Percentiles rank a stretch among this genome's conserved stretches.
Conservation (phyloP, 2,888 invertebrate genomes). For the Onchidella celtica region DNA sequence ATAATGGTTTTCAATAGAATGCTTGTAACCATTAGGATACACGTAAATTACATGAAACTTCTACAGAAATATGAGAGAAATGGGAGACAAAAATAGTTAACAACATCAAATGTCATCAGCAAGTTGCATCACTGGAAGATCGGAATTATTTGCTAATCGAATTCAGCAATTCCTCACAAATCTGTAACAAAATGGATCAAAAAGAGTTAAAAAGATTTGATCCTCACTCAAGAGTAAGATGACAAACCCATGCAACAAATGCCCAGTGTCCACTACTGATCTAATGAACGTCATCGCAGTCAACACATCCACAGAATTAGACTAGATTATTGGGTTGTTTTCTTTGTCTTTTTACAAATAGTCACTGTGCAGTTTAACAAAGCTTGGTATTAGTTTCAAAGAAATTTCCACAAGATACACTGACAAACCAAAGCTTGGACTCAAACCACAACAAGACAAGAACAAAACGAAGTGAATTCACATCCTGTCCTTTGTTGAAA, state of each 20-base stretch:
- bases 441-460: too few species aligned
- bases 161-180: constrained; percentile 47
- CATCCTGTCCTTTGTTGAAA: too few species aligned
- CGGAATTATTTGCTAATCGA: constrained; percentile 51
- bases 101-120: constrained; percentile 51
- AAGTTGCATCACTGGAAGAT: constrained; percentile 55
- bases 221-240: not conserved
- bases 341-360: too few species aligned
- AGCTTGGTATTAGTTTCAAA: too few species aligned
- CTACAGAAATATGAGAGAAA: not conserved
- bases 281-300: too few species aligned
- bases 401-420: too few species aligned
- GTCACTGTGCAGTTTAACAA: too few species aligned
- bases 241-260: not conserved
- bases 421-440: too few species aligned
- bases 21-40: constrained; percentile 38
- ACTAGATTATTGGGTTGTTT: too few species aligned
- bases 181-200: constrained; percentile 32
- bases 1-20: too few species aligned
- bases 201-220: constrained; percentile 1
- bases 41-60: constrained; percentile 19
- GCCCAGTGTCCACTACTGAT: not conserved
- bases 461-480: too few species aligned
- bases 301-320: too few species aligned
- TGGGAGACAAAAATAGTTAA: constrained; percentile 9